A percentile compares a stretch with the other conserved stretches of the same genome.
Evolutionary conservation across 2,888 invertebrate genomes (phyloP).

Genomic region (Temnothorax unifasciatus): DNA sequence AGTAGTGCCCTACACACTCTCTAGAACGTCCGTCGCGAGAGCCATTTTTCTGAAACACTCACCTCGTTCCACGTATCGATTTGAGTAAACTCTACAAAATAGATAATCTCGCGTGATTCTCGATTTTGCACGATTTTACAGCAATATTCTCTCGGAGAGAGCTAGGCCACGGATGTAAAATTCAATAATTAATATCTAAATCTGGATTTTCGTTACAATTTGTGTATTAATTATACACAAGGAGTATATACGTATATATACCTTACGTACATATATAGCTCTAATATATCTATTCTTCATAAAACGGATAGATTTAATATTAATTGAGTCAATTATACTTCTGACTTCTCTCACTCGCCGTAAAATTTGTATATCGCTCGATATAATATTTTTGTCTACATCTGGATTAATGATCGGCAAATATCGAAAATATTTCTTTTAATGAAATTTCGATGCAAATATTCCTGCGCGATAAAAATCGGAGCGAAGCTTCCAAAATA

Average conservation of each 20-base stretch:
- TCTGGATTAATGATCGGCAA: not conserved
- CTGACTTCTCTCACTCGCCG: not conserved
- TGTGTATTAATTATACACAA: not conserved
- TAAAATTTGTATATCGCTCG: not conserved
- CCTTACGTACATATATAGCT: no score
- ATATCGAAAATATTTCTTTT: not conserved
- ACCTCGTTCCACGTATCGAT: constrained; percentile 47
- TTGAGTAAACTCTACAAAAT: constrained; percentile 1
- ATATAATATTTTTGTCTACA: not conserved
- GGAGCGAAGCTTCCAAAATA: no score
- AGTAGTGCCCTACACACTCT: constrained; percentile 39
- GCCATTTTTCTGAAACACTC: constrained; percentile 51
- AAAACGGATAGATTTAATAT: not conserved
- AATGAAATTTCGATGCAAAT: not conserved
- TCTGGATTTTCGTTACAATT: not conserved
- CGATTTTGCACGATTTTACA: not conserved
- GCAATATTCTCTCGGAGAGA: not conserved
- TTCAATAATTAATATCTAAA: not conserved
- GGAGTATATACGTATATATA: no score
- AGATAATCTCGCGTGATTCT: not conserved
- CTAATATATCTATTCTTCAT: not conserved
- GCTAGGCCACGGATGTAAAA: not conserved
- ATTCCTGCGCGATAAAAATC: not conserved
- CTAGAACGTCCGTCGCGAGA: constrained; percentile 40
- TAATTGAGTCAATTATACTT: not conserved